phyloP scores from a whole-genome alignment of 2,113 vertebrate species.

The Cyanocitta stelleri region DNA sequence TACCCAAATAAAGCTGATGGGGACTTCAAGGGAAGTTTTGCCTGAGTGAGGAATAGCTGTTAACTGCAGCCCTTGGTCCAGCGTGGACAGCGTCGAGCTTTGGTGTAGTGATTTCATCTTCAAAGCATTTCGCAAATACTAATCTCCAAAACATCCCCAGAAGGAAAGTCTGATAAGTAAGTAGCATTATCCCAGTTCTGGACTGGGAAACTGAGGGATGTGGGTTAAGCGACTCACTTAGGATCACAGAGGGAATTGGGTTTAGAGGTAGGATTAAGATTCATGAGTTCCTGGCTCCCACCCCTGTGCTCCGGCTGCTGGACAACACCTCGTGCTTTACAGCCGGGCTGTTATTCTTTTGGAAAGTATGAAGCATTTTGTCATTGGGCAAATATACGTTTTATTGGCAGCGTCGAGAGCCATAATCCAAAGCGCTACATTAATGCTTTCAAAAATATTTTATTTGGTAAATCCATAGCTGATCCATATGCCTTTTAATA shows the following conservation, averaged over 20 bases:
- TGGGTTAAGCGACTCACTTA: constrained; percentile 11
- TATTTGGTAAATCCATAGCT: constrained; percentile 66
- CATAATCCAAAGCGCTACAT: constrained; percentile 30
- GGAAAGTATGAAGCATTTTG: constrained; percentile 59
- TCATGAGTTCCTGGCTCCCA: constrained; percentile 48
- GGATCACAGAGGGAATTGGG: constrained; percentile 29
- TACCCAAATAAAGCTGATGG: not conserved
- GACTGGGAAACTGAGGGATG: constrained; percentile 36
- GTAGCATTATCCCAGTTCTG: constrained; percentile 42
- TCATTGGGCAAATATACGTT: constrained; percentile 47
- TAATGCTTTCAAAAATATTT: constrained; percentile 60
- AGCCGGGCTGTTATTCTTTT: constrained; percentile 45
- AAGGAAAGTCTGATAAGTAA: constrained; percentile 59
- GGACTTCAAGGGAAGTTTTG: constrained; percentile 11
- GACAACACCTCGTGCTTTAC: constrained; percentile 31
- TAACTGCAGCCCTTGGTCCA: constrained; percentile 9
- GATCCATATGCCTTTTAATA: constrained; percentile 75
- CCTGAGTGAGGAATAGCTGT: not conserved
- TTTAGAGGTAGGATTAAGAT: constrained; percentile 56
- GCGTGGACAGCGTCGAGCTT: not conserved
- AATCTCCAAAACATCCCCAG: constrained; percentile 47
- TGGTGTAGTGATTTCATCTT: constrained; percentile 49
- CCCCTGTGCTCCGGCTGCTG: not conserved
- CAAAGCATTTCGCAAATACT: constrained; percentile 54
- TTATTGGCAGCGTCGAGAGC: constrained; percentile 1